Evolutionary conservation across 2,888 invertebrate genomes (phyloP), one percentile per base, ranked within the genome.

Genomic region (Diarsia brunnea): DNA sequence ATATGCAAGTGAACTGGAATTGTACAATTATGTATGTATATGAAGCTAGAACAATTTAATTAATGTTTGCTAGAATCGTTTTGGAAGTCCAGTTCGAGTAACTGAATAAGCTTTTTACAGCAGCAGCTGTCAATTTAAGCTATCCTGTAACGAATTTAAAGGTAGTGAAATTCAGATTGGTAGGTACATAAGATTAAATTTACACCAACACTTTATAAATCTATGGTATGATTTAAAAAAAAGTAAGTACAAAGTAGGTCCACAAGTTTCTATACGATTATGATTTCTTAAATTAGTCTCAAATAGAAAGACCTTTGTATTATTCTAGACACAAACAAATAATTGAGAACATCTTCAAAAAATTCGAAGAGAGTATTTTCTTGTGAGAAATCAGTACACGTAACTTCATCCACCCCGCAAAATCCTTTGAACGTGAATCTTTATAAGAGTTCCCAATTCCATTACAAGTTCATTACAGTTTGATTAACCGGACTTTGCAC

Each of bases 1-100:
- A 78, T 85, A 80, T 81, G 38, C 78, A 65, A 85, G 64, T 65
- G 47, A 81, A 67, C 27, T 75, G 16, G 66, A 49, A 70, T 65
- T 68, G 68, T 60, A 61, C 38, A 27, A 27, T 31, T n/a, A 27
- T 65, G 4, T 63, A n/a, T 38, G n/a, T 43, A 70, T 2, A 31
- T 14, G 43, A 45, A 61, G 27, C 58, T 55, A 12, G 47, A 24
- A 21, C 4, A 38, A 64, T 27, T 49, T 1, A 55, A 47, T 43
- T 55, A 43, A 55, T 7, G 16, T 47, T 75, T 38, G 10, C 10
- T 27, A 43, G 27, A 43, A 24, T 21, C 4, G 4, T 53, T 47
- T 55, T 38, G 19, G 16, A 66, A 43, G 27, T 14, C 4, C 8
- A 60, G 31, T 60, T 60, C 10, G 58, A 31, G 10, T 31, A 31